These are phyloP conservation scores for Urocyon cinereoargenteus DNA, from an alignment of 2,797 vertebrate genomes.

Conservation along the genomic window DNA sequence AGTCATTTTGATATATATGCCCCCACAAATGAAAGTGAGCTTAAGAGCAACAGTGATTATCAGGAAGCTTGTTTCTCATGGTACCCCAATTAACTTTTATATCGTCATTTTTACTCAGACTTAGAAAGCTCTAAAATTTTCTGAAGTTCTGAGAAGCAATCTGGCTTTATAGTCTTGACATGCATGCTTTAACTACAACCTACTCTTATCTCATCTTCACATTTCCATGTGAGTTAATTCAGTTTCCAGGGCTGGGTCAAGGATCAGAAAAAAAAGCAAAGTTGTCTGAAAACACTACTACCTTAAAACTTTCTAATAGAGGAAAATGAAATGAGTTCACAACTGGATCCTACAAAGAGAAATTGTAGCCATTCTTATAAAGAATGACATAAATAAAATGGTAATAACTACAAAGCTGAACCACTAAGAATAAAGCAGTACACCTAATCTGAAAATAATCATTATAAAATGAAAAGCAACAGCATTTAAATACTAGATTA, in stretches of 20 bases:
- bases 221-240: neutral
- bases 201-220: neutral
- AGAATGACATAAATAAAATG: neutral
- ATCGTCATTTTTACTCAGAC: neutral
- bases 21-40: neutral
- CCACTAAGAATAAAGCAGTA: conserved; percentile 12
- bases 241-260: neutral
- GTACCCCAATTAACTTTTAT: neutral
- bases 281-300: neutral
- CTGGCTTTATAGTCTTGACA: neutral
- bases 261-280: conserved; percentile 27
- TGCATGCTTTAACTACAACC: neutral
- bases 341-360: neutral
- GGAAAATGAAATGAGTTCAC: neutral
- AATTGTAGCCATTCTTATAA: conserved; percentile 37
- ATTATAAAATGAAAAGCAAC: conserved; percentile 1
- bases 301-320: neutral
- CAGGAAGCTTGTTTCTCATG: conserved; percentile 30
- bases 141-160: conserved; percentile 36
- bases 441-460: conserved; percentile 12
- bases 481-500: neutral
- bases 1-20: neutral
- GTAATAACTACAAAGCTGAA: conserved; percentile 1
- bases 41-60: conserved; percentile 36
- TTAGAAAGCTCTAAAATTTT: conserved; percentile 23